Conservation (phyloP, 1,140 invertebrate species). For the Camponotus floridanus region DNA sequence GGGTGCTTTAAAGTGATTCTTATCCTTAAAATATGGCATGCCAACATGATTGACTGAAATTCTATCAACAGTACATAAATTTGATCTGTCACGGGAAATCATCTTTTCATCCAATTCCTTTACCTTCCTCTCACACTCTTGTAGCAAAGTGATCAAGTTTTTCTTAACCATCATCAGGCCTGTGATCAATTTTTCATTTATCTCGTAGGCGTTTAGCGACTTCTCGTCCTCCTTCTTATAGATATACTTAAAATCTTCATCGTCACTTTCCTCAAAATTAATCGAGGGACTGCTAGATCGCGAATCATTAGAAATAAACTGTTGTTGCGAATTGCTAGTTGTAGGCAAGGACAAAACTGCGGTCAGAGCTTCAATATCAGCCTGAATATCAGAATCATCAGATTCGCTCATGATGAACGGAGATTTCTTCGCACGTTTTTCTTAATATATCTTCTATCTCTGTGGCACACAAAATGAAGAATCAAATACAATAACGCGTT, state of each 20-base stretch:
- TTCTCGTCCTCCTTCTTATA: not conserved
- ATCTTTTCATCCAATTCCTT: slow-evolving; percentile 65
- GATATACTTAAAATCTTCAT: not conserved
- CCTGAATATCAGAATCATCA: slow-evolving; percentile 78
- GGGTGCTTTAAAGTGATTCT: slow-evolving; percentile 78
- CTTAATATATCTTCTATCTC: not conserved
- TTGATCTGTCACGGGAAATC: not conserved
- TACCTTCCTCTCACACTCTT: slow-evolving; percentile 75
- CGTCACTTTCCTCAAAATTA: not conserved
- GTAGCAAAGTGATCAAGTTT: slow-evolving; percentile 69
- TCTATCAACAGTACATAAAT: slow-evolving; percentile 1
- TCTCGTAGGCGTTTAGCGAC: slow-evolving; percentile 30
- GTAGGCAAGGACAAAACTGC: slow-evolving; percentile 60
- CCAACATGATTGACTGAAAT: slow-evolving; percentile 72
- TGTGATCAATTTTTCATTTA: slow-evolving; percentile 75
- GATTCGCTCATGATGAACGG: slow-evolving; percentile 74
- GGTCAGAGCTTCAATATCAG: slow-evolving; percentile 80
- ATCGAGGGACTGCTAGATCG: not conserved
- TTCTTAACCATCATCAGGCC: slow-evolving; percentile 65
- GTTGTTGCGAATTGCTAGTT: not conserved
- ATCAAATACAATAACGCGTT: not conserved
- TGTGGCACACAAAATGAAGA: not conserved
- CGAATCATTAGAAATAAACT: too few relatives aligned
- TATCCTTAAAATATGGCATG: slow-evolving; percentile 86
- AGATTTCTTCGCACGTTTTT: not conserved